Evolutionary conservation across 2,797 vertebrate species (phyloP), one percentile per base, ranked within the genome.

Genomic region (Pogoniulus pusillus): DNA sequence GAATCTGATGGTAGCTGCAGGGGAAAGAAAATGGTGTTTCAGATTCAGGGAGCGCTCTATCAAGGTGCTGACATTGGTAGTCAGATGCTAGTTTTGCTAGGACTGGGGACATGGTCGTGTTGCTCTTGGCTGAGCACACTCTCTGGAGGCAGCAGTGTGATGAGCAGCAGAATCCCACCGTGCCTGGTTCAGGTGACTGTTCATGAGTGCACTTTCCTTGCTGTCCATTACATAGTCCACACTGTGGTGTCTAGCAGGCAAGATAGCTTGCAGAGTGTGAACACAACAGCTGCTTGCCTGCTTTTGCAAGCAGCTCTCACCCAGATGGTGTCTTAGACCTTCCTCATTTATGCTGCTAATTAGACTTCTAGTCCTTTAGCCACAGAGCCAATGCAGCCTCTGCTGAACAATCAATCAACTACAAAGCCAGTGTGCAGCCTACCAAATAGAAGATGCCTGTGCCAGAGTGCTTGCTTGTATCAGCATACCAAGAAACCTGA

Each of bases 81-180:
- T 23, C 63, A 41, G 26, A 8, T 29, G 29, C 35, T 16, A 9
- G 17, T 57, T 78, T 45, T 51, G 12, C 41, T 10, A 1, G 27
- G 15, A 15, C 2, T 2, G 47, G 26, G 35, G 59, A 10, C 32
- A 1, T 29, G 62, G 32, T 20, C 0, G 0, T 23, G 39, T 10
- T 49, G 69, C 41, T 63, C 78, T 58, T 24, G 85, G 58, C 74
- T 47, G 73, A 69, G 71, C 59, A 12, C 5, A 0, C 17, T 12
- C 62, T 35, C 65, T 26, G 45, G 43, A 77, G 66, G 82, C 69
- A 6, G n/a, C 3, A 2, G 37, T 2, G 30, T 13, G 69, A 57
- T n/a, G n/a, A 35, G 62, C 69, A 2, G 13, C 1, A 6, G 47
- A 64, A 14, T 30, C 18, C 26, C 18, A 4, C 12, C 1, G 2